Base-by-base conservation (phyloP, 2,797 vertebrate genomes). In the Macroramphosus scolopax region DNA sequence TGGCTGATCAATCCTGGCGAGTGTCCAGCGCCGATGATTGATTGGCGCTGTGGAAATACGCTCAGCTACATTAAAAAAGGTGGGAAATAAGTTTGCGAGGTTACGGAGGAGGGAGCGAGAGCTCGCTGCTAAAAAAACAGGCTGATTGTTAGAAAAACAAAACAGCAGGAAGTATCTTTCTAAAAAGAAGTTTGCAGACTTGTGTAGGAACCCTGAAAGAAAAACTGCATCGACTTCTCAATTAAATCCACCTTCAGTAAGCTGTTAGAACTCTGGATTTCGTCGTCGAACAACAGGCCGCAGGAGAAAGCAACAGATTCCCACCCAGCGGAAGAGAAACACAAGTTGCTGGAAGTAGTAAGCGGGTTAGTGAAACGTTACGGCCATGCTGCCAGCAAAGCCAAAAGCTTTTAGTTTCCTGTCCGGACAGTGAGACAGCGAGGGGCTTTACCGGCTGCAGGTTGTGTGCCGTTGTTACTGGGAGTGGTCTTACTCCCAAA, bases 401-500 rank as follows among this genome's bases (percentile, higher is more conserved):
- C 69, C 68, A 24, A 56, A 46, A 26, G 32, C 47, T 70, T 59
- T 74, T 51, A 73, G 56, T 56, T 59, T 60, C 46, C 39, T 61
- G 53, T 47, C 31, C 48, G 52, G 76, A 73, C 52, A 64, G 74
- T 52, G 40, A 33, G 50, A 42, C 43, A 42, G 64, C 46, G 52
- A 40, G 43, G 25, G 20, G 32, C 45, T 30, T 94, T 94, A 94
- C 93, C 93, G 51, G 75, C 82, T 88, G 89, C 62, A 58, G 86
- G 51, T 56, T 88, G 90, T 34, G 80, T 87, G 74, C 84, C 89
- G 59, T 91, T 89, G 61, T 82, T 86, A 80, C 70, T 77, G 76
- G 89, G 48, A 17, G 80, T 8, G 31, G 72, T 68, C 54, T 91
- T 93, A 83, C 78, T 89, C 81, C 94, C 93, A 78, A 96, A 96